Percentiles rank a stretch among this genome's conserved stretches.
Evolutionary conservation across 1,140 invertebrate species (phyloP).

Genomic region (Brachionus angularis): DNA sequence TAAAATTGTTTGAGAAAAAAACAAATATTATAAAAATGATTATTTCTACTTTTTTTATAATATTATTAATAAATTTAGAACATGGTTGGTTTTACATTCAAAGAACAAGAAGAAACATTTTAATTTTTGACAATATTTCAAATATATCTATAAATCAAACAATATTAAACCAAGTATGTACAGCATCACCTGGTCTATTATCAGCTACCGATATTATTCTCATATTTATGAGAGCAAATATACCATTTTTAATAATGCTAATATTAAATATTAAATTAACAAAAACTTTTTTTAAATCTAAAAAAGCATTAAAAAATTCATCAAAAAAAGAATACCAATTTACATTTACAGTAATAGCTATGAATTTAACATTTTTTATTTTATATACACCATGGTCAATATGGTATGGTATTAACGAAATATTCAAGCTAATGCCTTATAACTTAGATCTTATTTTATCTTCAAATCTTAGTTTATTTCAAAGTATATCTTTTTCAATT

Average conservation of each 20-base stretch:
- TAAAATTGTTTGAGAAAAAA: constrained; percentile 8
- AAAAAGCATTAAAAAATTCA: not conserved
- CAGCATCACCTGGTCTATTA: not conserved
- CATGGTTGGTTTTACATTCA: not conserved
- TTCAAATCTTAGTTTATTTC: not conserved
- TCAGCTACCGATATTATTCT: not conserved
- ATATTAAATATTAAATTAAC: not conserved
- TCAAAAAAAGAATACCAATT: constrained; percentile 2
- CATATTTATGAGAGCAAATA: constrained; percentile 3
- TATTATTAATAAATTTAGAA: not conserved
- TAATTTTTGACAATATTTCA: not conserved
- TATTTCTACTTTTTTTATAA: not conserved
- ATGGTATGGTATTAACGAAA: not conserved
- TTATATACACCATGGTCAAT: not conserved
- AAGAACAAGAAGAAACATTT: not conserved
- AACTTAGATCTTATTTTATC: not conserved
- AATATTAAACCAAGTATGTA: not conserved
- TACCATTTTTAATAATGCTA: not conserved
- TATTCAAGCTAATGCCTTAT: not conserved
- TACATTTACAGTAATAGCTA: not conserved
- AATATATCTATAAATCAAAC: not conserved
- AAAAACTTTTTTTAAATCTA: not conserved
- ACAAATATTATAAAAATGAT: not conserved
- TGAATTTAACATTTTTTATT: constrained; percentile 2
- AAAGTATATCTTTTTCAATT: not conserved